phyloP scores from a whole-genome alignment of 2,797 vertebrate genomes.

The Halcyon chelicuti region DNA sequence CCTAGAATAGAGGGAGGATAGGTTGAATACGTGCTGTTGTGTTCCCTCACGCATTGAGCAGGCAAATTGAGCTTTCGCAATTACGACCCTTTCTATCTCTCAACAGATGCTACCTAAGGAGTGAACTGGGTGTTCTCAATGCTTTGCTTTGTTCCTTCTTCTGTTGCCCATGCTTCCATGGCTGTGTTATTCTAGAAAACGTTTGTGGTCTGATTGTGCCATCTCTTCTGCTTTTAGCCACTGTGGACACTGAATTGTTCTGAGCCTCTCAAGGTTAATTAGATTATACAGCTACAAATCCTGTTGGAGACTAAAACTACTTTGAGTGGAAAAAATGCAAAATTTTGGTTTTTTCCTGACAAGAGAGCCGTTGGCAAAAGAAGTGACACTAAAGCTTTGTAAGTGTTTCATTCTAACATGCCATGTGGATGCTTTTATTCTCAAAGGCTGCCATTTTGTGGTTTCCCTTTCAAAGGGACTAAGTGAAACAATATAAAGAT shows the following conservation, averaged over 20 bases:
- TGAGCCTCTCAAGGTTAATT: background rate
- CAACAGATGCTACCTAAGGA: background rate
- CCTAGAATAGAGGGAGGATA: background rate
- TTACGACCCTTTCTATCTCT: background rate
- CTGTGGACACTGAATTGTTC: background rate
- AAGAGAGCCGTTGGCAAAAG: background rate
- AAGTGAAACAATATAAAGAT: constrained; percentile 11
- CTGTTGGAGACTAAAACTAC: background rate
- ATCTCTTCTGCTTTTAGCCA: background rate
- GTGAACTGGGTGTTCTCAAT: background rate
- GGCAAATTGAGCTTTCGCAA: background rate
- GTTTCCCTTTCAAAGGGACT: constrained; percentile 28
- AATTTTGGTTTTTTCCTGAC: background rate
- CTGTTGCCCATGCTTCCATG: background rate
- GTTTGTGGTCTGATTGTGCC: background rate
- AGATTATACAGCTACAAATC: background rate
- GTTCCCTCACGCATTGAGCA: background rate
- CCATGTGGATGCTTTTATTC: background rate
- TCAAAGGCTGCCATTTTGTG: constrained; percentile 25
- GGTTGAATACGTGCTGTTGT: background rate
- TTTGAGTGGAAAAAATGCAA: background rate
- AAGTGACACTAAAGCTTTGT: background rate
- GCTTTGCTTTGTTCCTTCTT: background rate
- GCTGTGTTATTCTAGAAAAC: background rate
- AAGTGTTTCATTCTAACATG: background rate